Evolutionary conservation across 2,797 vertebrate genomes (phyloP).

Genomic region (Sylvia borin): DNA sequence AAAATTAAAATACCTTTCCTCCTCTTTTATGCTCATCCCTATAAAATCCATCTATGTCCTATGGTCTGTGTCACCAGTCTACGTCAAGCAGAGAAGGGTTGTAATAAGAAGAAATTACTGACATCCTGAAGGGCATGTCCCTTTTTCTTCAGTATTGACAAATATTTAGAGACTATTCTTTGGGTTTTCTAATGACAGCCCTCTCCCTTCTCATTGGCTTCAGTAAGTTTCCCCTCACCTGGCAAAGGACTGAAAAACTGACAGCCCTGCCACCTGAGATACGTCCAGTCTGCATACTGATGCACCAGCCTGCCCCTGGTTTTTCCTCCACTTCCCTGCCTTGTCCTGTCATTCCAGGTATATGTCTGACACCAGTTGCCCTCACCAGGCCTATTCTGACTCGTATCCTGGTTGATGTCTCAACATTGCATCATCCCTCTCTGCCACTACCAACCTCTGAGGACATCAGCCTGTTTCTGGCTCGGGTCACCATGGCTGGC

Average conservation of each 20-base stretch:
- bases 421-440: background rate
- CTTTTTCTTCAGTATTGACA: background rate
- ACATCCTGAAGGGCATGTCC: background rate
- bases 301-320: background rate
- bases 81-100: background rate
- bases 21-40: rapidly evolving
- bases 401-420: background rate
- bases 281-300: background rate
- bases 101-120: background rate
- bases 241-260: background rate
- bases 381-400: rapidly evolving
- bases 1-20: background rate
- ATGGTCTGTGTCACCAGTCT: background rate
- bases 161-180: background rate
- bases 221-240: background rate
- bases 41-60: background rate
- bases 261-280: background rate
- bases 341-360: background rate
- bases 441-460: background rate
- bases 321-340: background rate
- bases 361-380: background rate
- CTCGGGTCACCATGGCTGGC: background rate
- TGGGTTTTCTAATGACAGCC: background rate
- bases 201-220: background rate
- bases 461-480: background rate